Evolutionary conservation across 2,888 invertebrate species (phyloP), one percentile per base, ranked within the genome.

Genomic region (Aphelenchoides bicaudatus): DNA sequence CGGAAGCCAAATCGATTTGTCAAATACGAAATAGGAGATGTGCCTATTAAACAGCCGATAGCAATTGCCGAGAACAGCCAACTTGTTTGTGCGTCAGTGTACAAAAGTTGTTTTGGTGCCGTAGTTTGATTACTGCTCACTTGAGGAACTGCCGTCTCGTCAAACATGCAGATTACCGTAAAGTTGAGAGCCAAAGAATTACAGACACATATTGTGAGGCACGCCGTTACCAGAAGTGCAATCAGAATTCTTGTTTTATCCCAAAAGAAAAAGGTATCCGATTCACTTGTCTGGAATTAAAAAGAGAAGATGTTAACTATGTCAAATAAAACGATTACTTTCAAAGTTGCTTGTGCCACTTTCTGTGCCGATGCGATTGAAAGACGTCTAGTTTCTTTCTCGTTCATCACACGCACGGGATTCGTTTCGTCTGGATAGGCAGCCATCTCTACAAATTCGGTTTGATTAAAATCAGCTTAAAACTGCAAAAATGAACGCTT

Each of bases 11-110:
- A 55, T 27, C 58, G 47, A 8, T 57, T 29, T 13, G 50, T 39
- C 8, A 56, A 28, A 10, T 47, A 28, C 28, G 60, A 55, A 4
- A 65, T 47, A 5, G 65, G 65, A 16, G 64, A 5, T 1, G 59
- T 61, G 23, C 66, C 66, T 3, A 65, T 23, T 13, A 65, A 29
- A 16, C 58, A 58, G 1, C 66, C 66, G 6, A 65, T 47, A 1
- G 66, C 65, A 29, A 62, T 54, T 0, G 62, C 66, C 16, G 66
- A 65, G 47, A 65, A 65, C 4, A 65, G 59, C 43, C 61, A 61
- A 16, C 47, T 37, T 16, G 34, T 28, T 23, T 61, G 31, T 10
- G 34, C 37, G n/a, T 54, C 52, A 16, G 23, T 46, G 43, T 56
- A 61, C n/a, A 58, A 19, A 10, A 60, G 21, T 4, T 16, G 39